A percentile compares a stretch with the other conserved stretches of the same genome.
phyloP scores from a whole-genome alignment of 2,888 invertebrate species.

The Syrphus vitripennis region DNA sequence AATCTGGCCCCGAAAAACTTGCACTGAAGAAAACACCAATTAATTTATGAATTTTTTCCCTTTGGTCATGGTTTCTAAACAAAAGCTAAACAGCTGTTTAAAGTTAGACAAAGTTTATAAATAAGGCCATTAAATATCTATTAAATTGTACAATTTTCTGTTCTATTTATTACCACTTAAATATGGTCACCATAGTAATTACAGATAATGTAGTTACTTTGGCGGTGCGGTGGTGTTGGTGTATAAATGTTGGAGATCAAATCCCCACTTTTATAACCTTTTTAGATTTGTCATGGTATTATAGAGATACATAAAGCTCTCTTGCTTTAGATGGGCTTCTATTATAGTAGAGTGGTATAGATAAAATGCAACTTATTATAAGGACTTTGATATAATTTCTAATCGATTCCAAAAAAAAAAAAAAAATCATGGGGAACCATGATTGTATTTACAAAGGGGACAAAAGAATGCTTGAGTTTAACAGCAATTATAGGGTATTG shows the following conservation, averaged over 20 bases:
- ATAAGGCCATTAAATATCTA: no score
- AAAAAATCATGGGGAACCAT: background rate
- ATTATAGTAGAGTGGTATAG: background rate
- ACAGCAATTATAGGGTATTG: constrained; percentile 45
- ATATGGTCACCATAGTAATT: background rate
- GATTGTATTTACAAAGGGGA: background rate
- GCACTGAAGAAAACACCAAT: no score
- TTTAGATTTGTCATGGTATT: constrained; percentile 23
- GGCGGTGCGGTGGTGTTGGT: no score
- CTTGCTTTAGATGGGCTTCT: background rate
- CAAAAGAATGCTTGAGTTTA: constrained; percentile 28
- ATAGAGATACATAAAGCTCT: constrained; percentile 22
- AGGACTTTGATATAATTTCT: constrained; percentile 40
- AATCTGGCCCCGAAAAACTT: no score
- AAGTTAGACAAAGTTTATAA: no score
- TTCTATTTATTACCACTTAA: background rate
- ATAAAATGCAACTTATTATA: constrained; percentile 57
- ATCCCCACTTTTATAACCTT: background rate
- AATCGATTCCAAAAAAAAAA: constrained; percentile 26
- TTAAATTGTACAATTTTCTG: no score
- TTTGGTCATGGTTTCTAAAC: no score
- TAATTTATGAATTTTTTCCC: no score
- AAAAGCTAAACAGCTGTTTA: no score
- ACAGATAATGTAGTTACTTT: background rate
- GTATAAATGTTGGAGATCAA: background rate